Evolutionary conservation across 2,113 vertebrate genomes (phyloP).

Genomic region (Cyanistes caeruleus): DNA sequence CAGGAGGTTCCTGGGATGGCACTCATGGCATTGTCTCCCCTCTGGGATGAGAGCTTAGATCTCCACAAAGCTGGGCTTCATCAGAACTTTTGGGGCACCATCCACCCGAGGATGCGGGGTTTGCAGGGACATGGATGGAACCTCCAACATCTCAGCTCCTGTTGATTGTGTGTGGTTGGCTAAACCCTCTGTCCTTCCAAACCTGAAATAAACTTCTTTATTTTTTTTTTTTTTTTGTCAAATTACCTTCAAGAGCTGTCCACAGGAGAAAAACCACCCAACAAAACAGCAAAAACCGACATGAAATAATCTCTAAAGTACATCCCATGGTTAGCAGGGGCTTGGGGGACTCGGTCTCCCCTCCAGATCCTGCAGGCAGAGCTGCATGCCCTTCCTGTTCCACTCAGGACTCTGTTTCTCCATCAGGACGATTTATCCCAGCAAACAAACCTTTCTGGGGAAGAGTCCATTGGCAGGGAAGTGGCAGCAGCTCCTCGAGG

Average conservation of each 20-base stretch:
- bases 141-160: not conserved
- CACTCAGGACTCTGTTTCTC: not conserved
- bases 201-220: not conserved
- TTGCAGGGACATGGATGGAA: accelerated
- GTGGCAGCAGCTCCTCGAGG: not conserved
- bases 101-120: accelerated
- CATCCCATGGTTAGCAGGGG: not conserved
- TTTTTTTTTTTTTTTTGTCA: not conserved
- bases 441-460: not conserved
- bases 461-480: not conserved
- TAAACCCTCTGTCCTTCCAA: not conserved
- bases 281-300: not conserved
- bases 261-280: not conserved
- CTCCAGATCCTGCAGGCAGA: not conserved
- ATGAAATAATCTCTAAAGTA: not conserved
- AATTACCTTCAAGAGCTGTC: not conserved
- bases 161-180: no score
- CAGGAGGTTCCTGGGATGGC: not conserved
- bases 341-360: not conserved
- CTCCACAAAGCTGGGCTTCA: not conserved
- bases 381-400: not conserved
- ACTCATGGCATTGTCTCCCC: accelerated
- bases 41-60: not conserved
- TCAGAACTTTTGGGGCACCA: not conserved
- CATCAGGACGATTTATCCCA: not conserved